A percentile compares a stretch with the other conserved stretches of the same genome.
These are phyloP conservation scores for Melieria picta DNA, from an alignment of 2,888 invertebrate genomes.

Conservation along the genomic window DNA sequence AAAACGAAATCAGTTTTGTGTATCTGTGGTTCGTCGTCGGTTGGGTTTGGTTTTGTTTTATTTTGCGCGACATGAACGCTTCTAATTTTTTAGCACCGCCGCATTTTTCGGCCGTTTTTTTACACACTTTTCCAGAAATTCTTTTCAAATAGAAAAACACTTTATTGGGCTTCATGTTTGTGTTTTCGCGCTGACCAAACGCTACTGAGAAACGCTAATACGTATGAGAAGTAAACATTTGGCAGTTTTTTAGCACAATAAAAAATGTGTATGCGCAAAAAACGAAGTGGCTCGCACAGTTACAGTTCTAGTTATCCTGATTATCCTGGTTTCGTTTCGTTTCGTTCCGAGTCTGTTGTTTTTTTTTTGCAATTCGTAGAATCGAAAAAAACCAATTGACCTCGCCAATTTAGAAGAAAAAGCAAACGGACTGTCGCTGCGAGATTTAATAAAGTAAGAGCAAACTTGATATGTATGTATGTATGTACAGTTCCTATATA, in stretches of 20 bases:
- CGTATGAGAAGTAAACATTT: neutral
- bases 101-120: conserved; percentile 51
- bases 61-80: conserved; percentile 17
- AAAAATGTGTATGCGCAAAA: conserved; percentile 52
- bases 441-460: too few relatives aligned
- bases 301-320: conserved; percentile 26
- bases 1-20: conserved; percentile 61
- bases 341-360: neutral
- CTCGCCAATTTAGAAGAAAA: conserved; percentile 7
- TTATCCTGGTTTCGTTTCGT: conserved; percentile 29
- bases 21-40: conserved; percentile 44
- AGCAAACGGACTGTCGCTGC: too few relatives aligned
- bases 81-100: conserved; percentile 31
- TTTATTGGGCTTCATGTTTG: too few relatives aligned
- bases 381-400: conserved; percentile 18
- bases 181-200: neutral
- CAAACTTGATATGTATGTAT: too few relatives aligned
- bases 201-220: conserved; percentile 8
- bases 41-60: conserved; percentile 38
- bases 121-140: conserved; percentile 19
- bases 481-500: too few relatives aligned
- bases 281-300: neutral
- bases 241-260: conserved; percentile 34
- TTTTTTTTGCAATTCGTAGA: conserved; percentile 22
- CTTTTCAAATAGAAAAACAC: neutral